Evolutionary conservation across 2,113 vertebrate genomes (phyloP), one percentile per base, ranked within the genome.

Genomic region (Morone saxatilis): DNA sequence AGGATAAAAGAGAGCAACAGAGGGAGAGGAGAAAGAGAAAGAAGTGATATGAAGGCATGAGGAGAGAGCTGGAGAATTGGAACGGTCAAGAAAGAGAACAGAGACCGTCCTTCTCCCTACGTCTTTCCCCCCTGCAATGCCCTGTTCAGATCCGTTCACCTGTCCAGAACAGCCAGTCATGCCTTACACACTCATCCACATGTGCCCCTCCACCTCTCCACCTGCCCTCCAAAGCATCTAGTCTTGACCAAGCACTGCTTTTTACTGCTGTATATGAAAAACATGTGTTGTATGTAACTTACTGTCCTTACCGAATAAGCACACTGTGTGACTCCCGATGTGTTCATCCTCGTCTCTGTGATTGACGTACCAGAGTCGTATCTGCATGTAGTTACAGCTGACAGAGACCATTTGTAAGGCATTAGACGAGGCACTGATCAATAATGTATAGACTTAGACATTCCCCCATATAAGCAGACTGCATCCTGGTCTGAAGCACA

Each of bases 161-260:
- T 56, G 48, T 83, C 80, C 83, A 81, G 72, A 88, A 53, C 83
- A 84, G 83, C 91, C 93, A 84, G 79, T 87, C 94, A 94, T 91
- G 93, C 94, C 93, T 94, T 93, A 93, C 87, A 76, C 74, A 59
- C 84, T 88, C 89, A 86, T 85, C 73, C 59, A 77, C 76, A 76
- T 51, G 68, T 62, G 69, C 57, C 67, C 71, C 78, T 31, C 31
- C 31, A 31, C 2, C 31, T 69, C 79, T 61, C 38, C 6, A 31
- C 31, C 31, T 31, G 31, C 63, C 62, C 51, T 81, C 63, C 56
- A 50, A 81, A 85, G 67, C 78, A 76, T 88, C 85, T 76, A 25
- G 61, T 87, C 61, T 71, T 77, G 86, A 89, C 83, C 74, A 72
- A 89, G 73, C 87, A 91, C 88, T 84, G 83, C 87, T 77, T 43